Percentiles rank a stretch among this genome's conserved stretches.
These are phyloP conservation scores for Trisateles emortualis DNA, from an alignment of 2,888 invertebrate genomes.

Conservation along the genomic window DNA sequence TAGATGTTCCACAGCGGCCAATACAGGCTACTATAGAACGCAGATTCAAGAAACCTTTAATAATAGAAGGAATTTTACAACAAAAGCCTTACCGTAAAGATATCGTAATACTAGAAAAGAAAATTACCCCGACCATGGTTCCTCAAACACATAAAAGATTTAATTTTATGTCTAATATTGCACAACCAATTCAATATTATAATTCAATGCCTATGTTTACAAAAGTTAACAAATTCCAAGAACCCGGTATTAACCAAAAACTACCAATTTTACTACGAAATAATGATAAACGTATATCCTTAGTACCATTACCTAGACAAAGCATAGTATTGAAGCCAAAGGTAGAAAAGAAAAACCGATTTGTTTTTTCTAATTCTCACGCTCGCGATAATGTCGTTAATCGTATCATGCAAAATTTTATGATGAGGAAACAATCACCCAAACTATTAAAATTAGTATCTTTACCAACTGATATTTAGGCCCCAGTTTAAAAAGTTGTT, in stretches of 20 bases:
- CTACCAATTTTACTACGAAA: background rate
- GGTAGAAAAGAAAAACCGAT: background rate
- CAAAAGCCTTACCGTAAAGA: background rate
- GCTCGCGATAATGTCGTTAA: constrained; percentile 51
- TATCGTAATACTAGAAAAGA: background rate
- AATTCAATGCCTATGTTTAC: too few species aligned
- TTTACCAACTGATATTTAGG: constrained; percentile 10
- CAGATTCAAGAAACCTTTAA: background rate
- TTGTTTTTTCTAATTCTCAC: constrained; percentile 34
- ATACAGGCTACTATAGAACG: background rate
- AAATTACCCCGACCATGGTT: too few species aligned
- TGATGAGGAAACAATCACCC: constrained; percentile 30
- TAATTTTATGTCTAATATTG: background rate
- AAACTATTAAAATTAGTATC: constrained; percentile 34
- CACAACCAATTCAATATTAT: background rate
- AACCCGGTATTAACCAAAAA: background rate
- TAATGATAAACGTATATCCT: background rate
- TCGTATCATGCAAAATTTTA: constrained; percentile 52
- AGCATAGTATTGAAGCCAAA: background rate
- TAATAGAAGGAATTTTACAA: background rate
- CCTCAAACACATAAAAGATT: background rate
- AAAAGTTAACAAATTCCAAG: too few species aligned
- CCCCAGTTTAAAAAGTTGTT: background rate
- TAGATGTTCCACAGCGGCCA: background rate
- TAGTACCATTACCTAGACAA: constrained; percentile 19